phyloP scores from a whole-genome alignment of 2,113 vertebrate genomes.

The Peromyscus polionotus region DNA sequence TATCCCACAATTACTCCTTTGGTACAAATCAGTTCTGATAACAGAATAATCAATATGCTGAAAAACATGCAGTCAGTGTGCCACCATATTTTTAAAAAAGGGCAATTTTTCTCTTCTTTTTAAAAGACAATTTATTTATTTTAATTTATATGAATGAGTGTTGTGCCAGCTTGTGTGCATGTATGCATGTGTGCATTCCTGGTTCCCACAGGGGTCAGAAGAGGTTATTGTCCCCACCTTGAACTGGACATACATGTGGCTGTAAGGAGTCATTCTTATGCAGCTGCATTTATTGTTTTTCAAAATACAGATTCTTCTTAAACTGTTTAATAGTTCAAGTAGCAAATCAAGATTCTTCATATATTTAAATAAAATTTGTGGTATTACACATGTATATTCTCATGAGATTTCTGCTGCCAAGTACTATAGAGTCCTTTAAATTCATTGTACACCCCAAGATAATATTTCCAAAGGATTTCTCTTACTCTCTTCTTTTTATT shows the following conservation, averaged over 20 bases:
- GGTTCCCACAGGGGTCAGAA: neutral
- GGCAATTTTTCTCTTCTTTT: neutral
- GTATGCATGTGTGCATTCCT: neutral
- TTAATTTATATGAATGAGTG: neutral
- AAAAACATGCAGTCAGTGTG: neutral
- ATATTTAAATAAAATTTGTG: neutral
- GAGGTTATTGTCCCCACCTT: neutral
- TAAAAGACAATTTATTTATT: neutral
- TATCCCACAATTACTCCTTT: neutral
- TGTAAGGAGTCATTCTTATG: neutral
- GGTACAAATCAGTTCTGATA: neutral
- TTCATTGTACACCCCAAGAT: neutral
- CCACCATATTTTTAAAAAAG: no score
- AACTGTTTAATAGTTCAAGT: neutral
- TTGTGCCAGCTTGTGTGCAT: neutral
- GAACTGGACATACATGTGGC: neutral
- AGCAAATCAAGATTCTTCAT: neutral
- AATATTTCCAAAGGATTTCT: neutral
- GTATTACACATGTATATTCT: neutral
- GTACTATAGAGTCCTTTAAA: neutral
- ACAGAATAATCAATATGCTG: neutral
- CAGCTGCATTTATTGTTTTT: neutral
- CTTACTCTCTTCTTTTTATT: neutral
- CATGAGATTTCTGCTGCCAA: neutral
- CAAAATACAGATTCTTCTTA: neutral